phyloP scores from a whole-genome alignment of 30 jellyfish, hydroid and myxozoan species.

The Pseudorhiza aurosa region DNA sequence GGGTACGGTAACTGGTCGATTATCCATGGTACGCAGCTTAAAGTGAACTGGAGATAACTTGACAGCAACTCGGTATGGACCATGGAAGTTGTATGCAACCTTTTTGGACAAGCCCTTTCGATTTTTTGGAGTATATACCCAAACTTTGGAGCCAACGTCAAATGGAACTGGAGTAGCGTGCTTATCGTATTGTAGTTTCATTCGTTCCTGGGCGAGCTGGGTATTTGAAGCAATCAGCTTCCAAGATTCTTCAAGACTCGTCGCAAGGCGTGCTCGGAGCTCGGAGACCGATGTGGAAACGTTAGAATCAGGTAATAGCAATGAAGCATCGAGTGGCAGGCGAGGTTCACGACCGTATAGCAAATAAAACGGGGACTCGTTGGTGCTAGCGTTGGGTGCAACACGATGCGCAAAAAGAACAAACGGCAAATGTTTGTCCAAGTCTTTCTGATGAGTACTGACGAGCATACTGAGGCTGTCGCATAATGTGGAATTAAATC shows the following conservation, averaged over 20 bases:
- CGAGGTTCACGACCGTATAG: constrained; percentile 80
- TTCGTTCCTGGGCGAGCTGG: constrained; percentile 33
- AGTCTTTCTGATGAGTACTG: constrained; percentile 62
- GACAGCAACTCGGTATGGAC: constrained; percentile 25
- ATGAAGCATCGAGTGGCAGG: constrained; percentile 50
- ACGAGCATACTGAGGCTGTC: constrained; percentile 31
- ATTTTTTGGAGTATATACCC: constrained; percentile 47
- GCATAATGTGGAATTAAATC: constrained; percentile 55
- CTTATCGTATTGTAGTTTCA: constrained; percentile 43
- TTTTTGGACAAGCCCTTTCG: constrained; percentile 35
- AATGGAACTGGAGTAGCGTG: constrained; percentile 19
- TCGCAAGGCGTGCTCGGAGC: constrained; percentile 23
- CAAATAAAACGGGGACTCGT: constrained; percentile 72
- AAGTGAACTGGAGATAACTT: constrained; percentile 55
- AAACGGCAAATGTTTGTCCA: constrained; percentile 66
- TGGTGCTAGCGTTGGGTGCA: constrained; percentile 71
- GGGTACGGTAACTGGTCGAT: constrained; percentile 12
- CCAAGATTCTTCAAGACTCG: constrained; percentile 17
- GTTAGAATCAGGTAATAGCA: constrained; percentile 11
- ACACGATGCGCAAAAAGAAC: constrained; percentile 60
- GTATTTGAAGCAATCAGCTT: not conserved
- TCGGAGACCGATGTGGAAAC: constrained; percentile 26
- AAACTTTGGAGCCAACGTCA: constrained; percentile 28
- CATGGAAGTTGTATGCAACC: constrained; percentile 34
- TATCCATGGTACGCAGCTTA: constrained; percentile 7